Base-by-base conservation (phyloP, 2,888 invertebrate species). In the Meloe dianella region DNA sequence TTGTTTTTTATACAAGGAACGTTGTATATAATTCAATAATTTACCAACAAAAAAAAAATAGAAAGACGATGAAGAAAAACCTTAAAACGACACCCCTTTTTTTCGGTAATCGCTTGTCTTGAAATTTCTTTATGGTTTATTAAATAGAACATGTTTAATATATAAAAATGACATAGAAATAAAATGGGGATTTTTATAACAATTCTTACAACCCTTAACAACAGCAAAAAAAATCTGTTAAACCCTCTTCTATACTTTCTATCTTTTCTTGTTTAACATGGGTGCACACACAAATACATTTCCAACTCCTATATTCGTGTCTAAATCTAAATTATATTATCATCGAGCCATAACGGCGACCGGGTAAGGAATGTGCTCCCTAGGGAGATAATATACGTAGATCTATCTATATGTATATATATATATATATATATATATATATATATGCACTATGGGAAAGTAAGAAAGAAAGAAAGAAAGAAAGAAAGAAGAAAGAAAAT, bases 301-400 rank as follows among this genome's bases (percentile, higher is more conserved):
- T 22, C 0, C 47, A 22, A 20, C 47, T 47, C 22, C 47, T 68
- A 68, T 65, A 61, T 60, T 65, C 66, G 64, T 64, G 64, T 64
- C 67, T 69, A 65, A 68, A 65, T 63, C 63, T 67, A 69, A 69
- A 69, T 67, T 69, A 67, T 69, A 69, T 69, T 67, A 69, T 69
- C 69, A 69, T 69, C 69, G 67, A 67, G 62, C 56, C 64, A 68
- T 69, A 67, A 64, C 69, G 60, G 64, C 61, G 61, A 69, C 61
- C 64, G 66, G 41, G 64, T 64, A 60, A 67, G 66, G 62, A 69
- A 64, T 61, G 67, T 62, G 57, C 57, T 66, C 69, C 63, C 67
- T 30, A 24, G 69, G 60, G 69, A 67, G 69, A 67, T 67, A 66
- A 69, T 64, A 66, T 64, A 66, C 66, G 66, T 64, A 61, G 59